Conservation (phyloP, 2,113 vertebrate genomes). For the Alexandromys fortis region DNA sequence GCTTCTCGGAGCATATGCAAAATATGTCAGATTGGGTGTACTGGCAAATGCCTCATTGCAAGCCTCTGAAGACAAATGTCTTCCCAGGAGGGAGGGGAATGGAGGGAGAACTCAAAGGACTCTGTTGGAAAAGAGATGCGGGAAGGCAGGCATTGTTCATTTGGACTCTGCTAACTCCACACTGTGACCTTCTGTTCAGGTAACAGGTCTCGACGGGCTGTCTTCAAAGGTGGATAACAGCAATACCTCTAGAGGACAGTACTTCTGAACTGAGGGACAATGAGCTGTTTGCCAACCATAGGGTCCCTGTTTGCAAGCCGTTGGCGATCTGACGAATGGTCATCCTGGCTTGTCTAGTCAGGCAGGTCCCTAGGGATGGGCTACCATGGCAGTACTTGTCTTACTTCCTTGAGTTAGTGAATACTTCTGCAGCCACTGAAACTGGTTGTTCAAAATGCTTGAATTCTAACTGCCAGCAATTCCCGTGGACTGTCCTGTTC, state of each 20-base stretch:
- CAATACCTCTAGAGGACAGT: neutral
- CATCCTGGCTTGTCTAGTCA: neutral
- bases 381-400: neutral
- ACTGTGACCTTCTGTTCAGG: neutral
- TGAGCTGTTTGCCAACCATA: neutral
- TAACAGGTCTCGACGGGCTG: neutral
- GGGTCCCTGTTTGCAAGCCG: neutral
- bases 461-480: neutral
- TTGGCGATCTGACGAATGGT: neutral
- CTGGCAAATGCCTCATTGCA: constrained; percentile 74
- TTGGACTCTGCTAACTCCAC: neutral
- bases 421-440: constrained; percentile 55
- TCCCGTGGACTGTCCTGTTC: accelerated
- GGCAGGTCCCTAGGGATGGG: constrained; percentile 3
- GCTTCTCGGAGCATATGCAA: constrained; percentile 78
- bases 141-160: constrained; percentile 25
- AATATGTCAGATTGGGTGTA: constrained; percentile 73
- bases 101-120: constrained; percentile 10
- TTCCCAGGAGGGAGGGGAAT: constrained; percentile 51
- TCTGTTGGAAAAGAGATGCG: neutral
- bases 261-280: neutral
- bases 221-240: neutral
- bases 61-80: constrained; percentile 75
- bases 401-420: constrained; percentile 44
- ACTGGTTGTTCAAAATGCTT: constrained; percentile 14